phyloP scores from a whole-genome alignment of 2,113 vertebrate species.

The Microcebus ravelobensis region DNA sequence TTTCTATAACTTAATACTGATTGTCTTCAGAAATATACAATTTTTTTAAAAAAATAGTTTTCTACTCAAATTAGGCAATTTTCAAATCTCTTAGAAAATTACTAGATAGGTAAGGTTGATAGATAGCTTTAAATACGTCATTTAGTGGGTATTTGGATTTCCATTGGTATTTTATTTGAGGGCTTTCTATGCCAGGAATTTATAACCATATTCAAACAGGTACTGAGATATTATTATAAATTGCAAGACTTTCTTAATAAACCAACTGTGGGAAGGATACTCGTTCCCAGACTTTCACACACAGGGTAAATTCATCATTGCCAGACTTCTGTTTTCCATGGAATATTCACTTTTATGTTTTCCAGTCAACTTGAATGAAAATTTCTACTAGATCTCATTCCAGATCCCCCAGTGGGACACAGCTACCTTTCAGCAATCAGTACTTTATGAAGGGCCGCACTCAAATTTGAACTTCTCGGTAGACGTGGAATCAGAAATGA shows the following conservation, averaged over 20 bases:
- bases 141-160: too few relatives aligned
- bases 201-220: not conserved
- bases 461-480: constrained; percentile 12
- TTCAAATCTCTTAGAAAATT: not conserved
- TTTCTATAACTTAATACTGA: not conserved
- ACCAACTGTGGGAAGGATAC: not conserved
- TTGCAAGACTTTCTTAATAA: constrained; percentile 8
- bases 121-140: not conserved
- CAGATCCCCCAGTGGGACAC: not conserved
- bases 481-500: constrained; percentile 9
- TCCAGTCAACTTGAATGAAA: constrained; percentile 43
- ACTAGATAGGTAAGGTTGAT: not conserved
- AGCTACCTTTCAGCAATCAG: not conserved
- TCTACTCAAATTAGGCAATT: not conserved
- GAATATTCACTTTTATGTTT: constrained; percentile 34
- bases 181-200: not conserved
- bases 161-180: not conserved
- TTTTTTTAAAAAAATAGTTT: not conserved
- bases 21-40: not conserved
- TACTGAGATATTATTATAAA: not conserved
- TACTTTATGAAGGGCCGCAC: not conserved
- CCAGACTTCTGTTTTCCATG: not conserved
- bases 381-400: constrained; percentile 54
- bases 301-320: constrained; percentile 9
- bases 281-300: not conserved